Percentiles rank a stretch among this genome's conserved stretches.
phyloP scores from a whole-genome alignment of 2,888 invertebrate species.

The Arge pagana region DNA sequence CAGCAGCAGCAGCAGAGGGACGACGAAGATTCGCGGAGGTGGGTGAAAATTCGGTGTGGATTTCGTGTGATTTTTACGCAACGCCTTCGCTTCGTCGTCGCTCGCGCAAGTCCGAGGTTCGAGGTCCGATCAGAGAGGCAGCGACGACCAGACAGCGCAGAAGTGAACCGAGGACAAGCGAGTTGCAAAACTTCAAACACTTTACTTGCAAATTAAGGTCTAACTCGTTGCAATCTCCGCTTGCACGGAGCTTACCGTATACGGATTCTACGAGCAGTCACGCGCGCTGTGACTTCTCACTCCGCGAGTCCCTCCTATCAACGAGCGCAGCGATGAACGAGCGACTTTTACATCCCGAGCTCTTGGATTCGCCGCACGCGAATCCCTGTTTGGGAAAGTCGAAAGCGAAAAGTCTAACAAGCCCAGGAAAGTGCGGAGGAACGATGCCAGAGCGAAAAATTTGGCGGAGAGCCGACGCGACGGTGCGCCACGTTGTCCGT shows the following conservation, averaged over 20 bases:
- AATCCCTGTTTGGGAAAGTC: too few relatives aligned
- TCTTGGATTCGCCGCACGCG: too few relatives aligned
- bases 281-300: too few relatives aligned
- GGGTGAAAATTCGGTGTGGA: slow-evolving; percentile 6
- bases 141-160: slow-evolving; percentile 10
- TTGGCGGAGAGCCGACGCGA: too few relatives aligned
- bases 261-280: slow-evolving; percentile 9
- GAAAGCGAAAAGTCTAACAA: too few relatives aligned
- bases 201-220: slow-evolving; percentile 22
- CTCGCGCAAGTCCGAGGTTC: slow-evolving; percentile 16
- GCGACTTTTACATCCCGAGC: too few relatives aligned
- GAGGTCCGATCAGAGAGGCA: slow-evolving; percentile 22
- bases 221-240: slow-evolving; percentile 14
- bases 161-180: slow-evolving; percentile 22
- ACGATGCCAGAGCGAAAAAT: too few relatives aligned
- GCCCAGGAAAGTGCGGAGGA: too few relatives aligned
- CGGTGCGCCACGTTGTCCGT: too few relatives aligned
- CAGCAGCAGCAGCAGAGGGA: too few relatives aligned
- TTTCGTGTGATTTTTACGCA: slow-evolving; percentile 3
- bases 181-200: slow-evolving; percentile 21
- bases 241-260: slow-evolving; percentile 16
- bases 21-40: neutral
- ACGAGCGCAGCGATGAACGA: too few relatives aligned
- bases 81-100: neutral
- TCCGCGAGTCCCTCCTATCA: too few relatives aligned